Evolutionary conservation across 2,797 vertebrate species (phyloP), one percentile per base, ranked within the genome.

Genomic region (Smutsia gigantea): DNA sequence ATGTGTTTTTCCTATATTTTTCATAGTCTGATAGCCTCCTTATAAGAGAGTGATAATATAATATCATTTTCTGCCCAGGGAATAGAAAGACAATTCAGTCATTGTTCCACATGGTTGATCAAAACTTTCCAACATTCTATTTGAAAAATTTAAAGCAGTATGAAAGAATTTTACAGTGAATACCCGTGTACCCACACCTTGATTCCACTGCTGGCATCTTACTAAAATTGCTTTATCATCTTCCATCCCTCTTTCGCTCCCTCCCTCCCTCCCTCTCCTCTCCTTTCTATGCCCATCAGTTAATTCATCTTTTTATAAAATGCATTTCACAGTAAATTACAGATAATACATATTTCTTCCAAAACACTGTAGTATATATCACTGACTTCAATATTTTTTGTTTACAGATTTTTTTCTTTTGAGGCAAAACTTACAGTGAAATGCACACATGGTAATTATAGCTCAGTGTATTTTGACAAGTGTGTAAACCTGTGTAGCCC

Each of bases 221-320:
- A 7, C 21, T n/a, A 0, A n/a, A 1, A 37, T 25, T 12, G 18
- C 8, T 64, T 15, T 66, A 12, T 39, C 27, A 12, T 39, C 27
- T 13, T 39, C 34, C 0, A 0, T 57, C 18, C 2, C 0, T 46
- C 46, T 46, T 46, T 46, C 11, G 46, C 11, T n/a, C 23, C 31
- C 31, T 14, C 51, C 49, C 5, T 0, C 15, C 7, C 77, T 39
- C 4, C 23, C 18, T 13, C 12, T 11, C 10, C 6, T 0, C 14
- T 18, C n/a, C 27, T 63, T 64, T 8, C 9, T n/a, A 11, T 0
- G 13, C 42, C n/a, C 25, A 11, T 25, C 25, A 19, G 11, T 42
- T 46, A 29, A 37, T 68, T 34, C 27, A 12, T 46, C 11, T 68
- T 53, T 87, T 63, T 7, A 1, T 29, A 11, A 15, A 10, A 69